Conservation (phyloP, 2,113 vertebrate genomes). For the Ranitomeya variabilis region DNA sequence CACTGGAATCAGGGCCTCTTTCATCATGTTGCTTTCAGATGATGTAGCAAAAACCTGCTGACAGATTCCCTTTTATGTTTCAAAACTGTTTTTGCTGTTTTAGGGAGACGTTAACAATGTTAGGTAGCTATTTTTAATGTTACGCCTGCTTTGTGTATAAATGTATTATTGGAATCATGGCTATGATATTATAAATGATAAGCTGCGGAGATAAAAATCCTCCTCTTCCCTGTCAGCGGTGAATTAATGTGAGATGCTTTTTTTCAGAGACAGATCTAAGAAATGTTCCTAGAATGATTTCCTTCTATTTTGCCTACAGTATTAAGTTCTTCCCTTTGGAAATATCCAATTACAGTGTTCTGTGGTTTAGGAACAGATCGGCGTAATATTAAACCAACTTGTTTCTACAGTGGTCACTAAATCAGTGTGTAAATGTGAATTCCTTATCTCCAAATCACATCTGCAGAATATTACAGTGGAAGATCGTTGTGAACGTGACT, state of each 20-base stretch:
- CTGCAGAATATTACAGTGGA: neutral
- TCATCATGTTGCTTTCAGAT: no score
- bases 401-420: neutral
- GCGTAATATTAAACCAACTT: neutral
- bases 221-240: neutral
- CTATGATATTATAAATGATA: neutral
- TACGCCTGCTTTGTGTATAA: neutral
- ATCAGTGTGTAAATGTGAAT: neutral
- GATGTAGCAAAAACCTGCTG: no score
- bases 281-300: neutral
- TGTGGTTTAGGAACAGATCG: neutral
- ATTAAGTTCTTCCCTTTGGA: no score
- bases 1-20: no score
- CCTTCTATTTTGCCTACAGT: neutral
- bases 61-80: no score
- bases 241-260: neutral
- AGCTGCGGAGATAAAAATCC: neutral
- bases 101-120: no score
- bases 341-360: neutral
- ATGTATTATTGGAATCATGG: neutral
- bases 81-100: no score
- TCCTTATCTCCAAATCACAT: neutral
- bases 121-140: neutral
- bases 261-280: neutral
- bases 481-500: neutral